A percentile compares a stretch with the other conserved stretches of the same genome.
phyloP scores from a whole-genome alignment of 2,113 vertebrate species.

The Suricata suricatta region DNA sequence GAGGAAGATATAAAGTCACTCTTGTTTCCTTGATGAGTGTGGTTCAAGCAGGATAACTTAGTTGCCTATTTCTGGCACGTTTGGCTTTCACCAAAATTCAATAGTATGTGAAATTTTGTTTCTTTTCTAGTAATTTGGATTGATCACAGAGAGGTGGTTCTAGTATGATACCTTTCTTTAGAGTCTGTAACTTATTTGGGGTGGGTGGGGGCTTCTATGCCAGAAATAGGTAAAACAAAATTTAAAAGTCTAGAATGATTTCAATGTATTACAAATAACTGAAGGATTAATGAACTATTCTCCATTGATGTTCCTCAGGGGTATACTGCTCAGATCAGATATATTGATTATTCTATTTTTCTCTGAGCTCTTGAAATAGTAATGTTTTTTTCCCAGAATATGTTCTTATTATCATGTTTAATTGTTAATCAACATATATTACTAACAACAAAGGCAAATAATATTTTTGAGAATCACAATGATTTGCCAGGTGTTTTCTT shows the following conservation, averaged over 20 bases:
- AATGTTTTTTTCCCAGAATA: constrained; percentile 1
- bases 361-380: not conserved
- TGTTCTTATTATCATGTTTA: not conserved
- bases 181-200: not conserved
- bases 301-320: not conserved
- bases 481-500: not conserved
- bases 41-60: not conserved
- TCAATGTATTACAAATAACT: constrained; percentile 8
- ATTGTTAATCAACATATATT: not conserved
- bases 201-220: not conserved
- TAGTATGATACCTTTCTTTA: not conserved
- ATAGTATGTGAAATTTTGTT: not conserved
- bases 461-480: not conserved
- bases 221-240: not conserved
- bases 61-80: not conserved
- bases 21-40: not conserved
- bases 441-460: not conserved
- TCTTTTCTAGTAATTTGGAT: not conserved
- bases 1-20: not conserved
- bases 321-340: not conserved
- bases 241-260: not conserved
- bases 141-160: not conserved
- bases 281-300: not conserved
- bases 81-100: not conserved
- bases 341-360: not conserved